Conservation (phyloP, 2,113 vertebrate genomes). For the Rousettus leschenaultii region DNA sequence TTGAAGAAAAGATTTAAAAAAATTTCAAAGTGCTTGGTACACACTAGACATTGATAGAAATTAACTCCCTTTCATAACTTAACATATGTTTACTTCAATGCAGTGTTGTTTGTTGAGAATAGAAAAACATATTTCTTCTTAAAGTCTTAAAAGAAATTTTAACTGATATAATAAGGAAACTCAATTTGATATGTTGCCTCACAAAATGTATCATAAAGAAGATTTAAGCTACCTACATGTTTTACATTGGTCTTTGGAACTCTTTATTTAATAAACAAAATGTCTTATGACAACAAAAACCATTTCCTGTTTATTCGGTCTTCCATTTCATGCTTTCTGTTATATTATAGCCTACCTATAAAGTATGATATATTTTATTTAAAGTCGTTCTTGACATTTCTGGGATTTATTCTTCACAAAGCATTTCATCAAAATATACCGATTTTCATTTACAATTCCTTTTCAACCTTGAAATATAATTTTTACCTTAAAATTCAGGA, state of each 20-base stretch:
- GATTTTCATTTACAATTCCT: neutral
- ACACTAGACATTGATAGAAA: neutral
- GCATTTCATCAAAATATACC: neutral
- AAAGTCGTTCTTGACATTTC: neutral
- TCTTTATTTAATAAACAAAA: slow-evolving; percentile 6
- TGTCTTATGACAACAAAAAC: neutral
- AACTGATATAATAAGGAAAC: neutral
- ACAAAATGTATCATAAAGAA: neutral
- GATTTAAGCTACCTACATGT: neutral
- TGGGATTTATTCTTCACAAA: neutral
- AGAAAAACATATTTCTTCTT: neutral
- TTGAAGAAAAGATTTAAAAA: neutral
- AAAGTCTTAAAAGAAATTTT: neutral
- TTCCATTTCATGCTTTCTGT: neutral
- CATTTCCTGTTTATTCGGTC: neutral
- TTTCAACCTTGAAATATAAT: neutral
- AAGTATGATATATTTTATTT: neutral
- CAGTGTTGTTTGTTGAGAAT: neutral
- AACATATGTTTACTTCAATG: neutral
- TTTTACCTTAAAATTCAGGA: neutral
- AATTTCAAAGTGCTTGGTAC: neutral
- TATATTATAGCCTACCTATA: neutral
- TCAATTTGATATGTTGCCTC: neutral
- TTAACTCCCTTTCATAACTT: neutral
- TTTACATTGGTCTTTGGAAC: neutral